phyloP scores from a whole-genome alignment of 2,888 invertebrate species.

The Melieria picta region DNA sequence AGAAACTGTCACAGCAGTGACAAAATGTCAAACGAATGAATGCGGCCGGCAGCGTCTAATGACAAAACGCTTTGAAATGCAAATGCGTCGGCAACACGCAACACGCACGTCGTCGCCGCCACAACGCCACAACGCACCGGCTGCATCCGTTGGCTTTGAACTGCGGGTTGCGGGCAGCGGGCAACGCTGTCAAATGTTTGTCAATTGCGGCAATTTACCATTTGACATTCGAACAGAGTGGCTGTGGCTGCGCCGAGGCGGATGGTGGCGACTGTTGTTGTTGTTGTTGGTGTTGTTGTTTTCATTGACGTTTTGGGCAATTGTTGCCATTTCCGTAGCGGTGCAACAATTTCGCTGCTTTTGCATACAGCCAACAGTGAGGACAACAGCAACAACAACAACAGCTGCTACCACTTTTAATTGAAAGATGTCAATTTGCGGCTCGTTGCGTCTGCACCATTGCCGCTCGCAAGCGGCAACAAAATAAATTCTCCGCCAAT shows the following conservation, averaged over 20 bases:
- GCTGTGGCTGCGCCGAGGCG: constrained; percentile 17
- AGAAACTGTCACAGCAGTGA: constrained; percentile 46
- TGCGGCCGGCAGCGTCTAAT: constrained; percentile 44
- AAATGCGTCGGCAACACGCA: constrained; percentile 46
- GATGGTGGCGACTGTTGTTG: constrained; percentile 10
- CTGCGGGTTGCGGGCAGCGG: constrained; percentile 32
- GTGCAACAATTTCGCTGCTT: constrained; percentile 27
- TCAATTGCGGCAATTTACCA: constrained; percentile 46
- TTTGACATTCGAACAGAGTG: constrained; percentile 49
- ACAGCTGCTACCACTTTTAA: constrained; percentile 42
- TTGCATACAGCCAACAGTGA: not conserved
- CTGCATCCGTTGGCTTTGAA: constrained; percentile 5
- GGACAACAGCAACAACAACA: constrained; percentile 9
- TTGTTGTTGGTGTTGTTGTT: constrained; percentile 23
- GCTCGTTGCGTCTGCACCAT: constrained; percentile 37
- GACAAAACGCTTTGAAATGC: constrained; percentile 51
- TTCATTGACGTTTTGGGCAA: constrained; percentile 29
- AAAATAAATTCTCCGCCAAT: not conserved
- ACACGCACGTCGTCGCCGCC: constrained; percentile 36
- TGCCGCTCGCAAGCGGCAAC: constrained; percentile 1
- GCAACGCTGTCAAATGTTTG: constrained; percentile 49
- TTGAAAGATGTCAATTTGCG: constrained; percentile 52
- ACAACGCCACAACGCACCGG: constrained; percentile 21
- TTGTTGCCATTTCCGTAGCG: constrained; percentile 20
- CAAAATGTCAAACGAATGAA: constrained; percentile 49